Base-by-base conservation (phyloP, 2,888 invertebrate genomes). In the Amphipyra berbera region DNA sequence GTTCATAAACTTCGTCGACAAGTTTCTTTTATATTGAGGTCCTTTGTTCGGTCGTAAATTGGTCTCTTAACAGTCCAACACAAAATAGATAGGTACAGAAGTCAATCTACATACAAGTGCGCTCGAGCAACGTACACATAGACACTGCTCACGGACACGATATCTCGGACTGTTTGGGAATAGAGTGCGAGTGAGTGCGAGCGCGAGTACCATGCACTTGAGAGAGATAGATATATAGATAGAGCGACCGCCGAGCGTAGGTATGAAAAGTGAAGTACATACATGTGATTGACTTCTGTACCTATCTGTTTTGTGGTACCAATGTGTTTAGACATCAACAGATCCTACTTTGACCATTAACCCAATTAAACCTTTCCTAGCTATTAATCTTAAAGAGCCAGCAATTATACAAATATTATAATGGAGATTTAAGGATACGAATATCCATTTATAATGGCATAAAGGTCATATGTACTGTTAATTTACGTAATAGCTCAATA, bases 401-500 rank as follows among this genome's bases (percentile, higher is more conserved):
- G 44, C 71, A 47, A 75, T 75, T 75, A 37, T 41, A 52, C 50
- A 57, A 69, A 62, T 58, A 69, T 62, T 49, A 67, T 74, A 78
- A 78, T 74, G 54, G 62, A 61, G 71, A 74, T 79, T 78, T 78
- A 78, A 69, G 58, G 67, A 61, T 65, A 65, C 50, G 48, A 58
- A 75, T 63, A 73, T 66, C 42, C 76, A 77, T 76, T 73, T 73
- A 63, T 76, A 76, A 77, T 72, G 62, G 55, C 49, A 55, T 37
- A 65, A 78, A 79, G 76, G 82, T 74, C 79, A 71, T 71, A 76
- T 64, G 76, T 79, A 69, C 69, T 76, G 83, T 82, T 84, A 83
- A 83, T 85, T 82, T 78, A 73, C 78, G 67, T 84, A 84, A 83
- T 82, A 77, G 79, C 71, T 82, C 76, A 82, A 84, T 83, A 85